These are phyloP conservation scores for Dusona sp. DNA, from an alignment of 2,888 invertebrate genomes.

Conservation along the genomic window DNA sequence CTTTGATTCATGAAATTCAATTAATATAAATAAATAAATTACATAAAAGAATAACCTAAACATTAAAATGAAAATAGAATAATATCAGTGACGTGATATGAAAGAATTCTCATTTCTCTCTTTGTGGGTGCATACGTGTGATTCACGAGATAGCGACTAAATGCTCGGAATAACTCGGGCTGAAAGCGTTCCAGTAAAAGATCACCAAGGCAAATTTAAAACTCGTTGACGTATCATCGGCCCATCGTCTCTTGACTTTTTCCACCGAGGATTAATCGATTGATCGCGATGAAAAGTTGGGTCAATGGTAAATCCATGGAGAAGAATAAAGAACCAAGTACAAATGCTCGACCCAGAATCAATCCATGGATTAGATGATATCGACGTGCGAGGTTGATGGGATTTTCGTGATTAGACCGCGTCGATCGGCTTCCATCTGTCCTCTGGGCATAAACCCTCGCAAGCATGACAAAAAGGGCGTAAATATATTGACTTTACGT, in stretches of 20 bases:
- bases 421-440: background rate
- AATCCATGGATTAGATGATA: constrained; percentile 47
- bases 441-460: background rate
- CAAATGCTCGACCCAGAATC: constrained; percentile 56
- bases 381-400: constrained; percentile 46
- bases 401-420: constrained; percentile 58
- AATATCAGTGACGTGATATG: background rate
- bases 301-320: constrained; percentile 5
- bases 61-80: background rate
- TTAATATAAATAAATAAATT: background rate
- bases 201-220: background rate
- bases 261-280: constrained; percentile 23
- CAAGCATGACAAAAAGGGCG: background rate
- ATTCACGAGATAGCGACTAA: constrained; percentile 30
- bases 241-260: constrained; percentile 2
- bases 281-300: background rate
- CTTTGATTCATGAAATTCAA: background rate
- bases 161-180: background rate
- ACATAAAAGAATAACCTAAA: background rate
- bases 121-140: background rate
- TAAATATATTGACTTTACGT: background rate
- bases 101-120: background rate
- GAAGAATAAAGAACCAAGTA: background rate
- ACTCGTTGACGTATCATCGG: constrained; percentile 25
- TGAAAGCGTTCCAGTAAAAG: background rate